Conservation (phyloP, 2,888 invertebrate genomes). For the Drosophila siamana region DNA sequence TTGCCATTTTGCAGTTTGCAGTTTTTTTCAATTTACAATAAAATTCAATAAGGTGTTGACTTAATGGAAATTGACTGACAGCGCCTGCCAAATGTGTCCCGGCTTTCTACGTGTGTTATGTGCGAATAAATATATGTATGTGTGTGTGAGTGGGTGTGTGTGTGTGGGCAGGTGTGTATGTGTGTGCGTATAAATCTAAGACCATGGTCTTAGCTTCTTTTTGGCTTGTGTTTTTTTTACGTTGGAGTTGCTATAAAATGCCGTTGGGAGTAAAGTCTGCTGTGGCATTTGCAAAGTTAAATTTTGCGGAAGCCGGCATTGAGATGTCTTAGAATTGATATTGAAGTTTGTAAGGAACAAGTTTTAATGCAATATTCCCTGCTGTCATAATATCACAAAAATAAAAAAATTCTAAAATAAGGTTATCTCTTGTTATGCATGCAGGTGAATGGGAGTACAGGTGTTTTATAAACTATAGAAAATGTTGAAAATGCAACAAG, state of each 20-base stretch:
- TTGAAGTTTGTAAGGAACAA: conserved; percentile 1
- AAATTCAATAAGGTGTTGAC: conserved; percentile 82
- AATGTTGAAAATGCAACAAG: no score
- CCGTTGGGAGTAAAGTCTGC: conserved; percentile 27
- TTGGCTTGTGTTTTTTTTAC: conserved; percentile 20
- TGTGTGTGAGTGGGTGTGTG: conserved; percentile 13
- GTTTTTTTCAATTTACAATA: conserved; percentile 78
- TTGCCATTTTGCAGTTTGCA: conserved; percentile 63
- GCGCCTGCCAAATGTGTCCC: conserved; percentile 71
- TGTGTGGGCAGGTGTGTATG: conserved; percentile 7
- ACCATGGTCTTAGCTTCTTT: conserved; percentile 49
- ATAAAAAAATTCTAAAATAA: neutral
- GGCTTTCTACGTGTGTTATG: conserved; percentile 20
- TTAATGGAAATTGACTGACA: conserved; percentile 82
- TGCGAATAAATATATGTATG: conserved; percentile 3
- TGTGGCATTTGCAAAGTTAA: conserved; percentile 29
- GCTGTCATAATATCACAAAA: neutral
- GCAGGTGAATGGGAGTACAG: neutral
- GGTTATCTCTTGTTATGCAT: neutral
- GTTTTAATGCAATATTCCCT: neutral
- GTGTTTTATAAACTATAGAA: neutral
- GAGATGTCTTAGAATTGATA: neutral
- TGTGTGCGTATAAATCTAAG: conserved; percentile 53
- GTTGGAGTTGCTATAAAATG: conserved; percentile 45
- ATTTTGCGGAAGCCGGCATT: conserved; percentile 1